A percentile compares a stretch with the other conserved stretches of the same genome.
phyloP scores from a whole-genome alignment of 2,888 invertebrate genomes.

The Scrobipalpa costella region DNA sequence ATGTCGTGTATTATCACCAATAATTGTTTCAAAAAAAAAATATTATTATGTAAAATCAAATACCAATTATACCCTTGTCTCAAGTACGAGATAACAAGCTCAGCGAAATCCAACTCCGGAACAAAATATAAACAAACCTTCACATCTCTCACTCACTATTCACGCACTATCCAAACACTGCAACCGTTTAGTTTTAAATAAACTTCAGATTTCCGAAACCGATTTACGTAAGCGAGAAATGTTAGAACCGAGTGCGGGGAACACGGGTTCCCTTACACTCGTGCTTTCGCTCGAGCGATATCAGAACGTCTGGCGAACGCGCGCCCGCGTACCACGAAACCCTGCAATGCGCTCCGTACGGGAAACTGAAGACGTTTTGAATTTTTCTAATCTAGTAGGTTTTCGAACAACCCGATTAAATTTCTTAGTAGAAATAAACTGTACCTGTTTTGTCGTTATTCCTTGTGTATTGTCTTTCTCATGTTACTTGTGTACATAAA shows the following conservation, averaged over 20 bases:
- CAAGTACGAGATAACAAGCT: not conserved
- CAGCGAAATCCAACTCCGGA: conserved; percentile 4
- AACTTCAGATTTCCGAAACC: conserved; percentile 2
- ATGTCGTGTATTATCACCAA: no score
- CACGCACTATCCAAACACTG: conserved; percentile 13
- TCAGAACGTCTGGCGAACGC: conserved; percentile 13
- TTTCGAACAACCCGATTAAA: no score
- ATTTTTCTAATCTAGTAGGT: no score
- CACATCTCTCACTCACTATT: conserved; percentile 25
- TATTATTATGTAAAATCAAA: not conserved
- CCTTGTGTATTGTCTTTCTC: no score
- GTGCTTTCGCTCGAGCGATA: conserved; percentile 21
- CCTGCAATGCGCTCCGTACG: conserved; percentile 22
- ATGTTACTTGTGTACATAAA: no score
- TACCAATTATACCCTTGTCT: conserved; percentile 22
- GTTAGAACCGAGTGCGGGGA: not conserved
- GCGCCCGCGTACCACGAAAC: not conserved
- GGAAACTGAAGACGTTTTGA: conserved; percentile 19
- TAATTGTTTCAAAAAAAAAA: not conserved
- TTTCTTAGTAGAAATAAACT: no score
- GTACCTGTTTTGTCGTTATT: no score
- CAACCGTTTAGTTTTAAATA: conserved; percentile 14
- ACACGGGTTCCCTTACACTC: not conserved
- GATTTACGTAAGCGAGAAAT: conserved; percentile 18
- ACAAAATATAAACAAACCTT: conserved; percentile 25